These are phyloP conservation scores for Rafetus swinhoei DNA, from an alignment of 2,113 vertebrate genomes.

Conservation along the genomic window DNA sequence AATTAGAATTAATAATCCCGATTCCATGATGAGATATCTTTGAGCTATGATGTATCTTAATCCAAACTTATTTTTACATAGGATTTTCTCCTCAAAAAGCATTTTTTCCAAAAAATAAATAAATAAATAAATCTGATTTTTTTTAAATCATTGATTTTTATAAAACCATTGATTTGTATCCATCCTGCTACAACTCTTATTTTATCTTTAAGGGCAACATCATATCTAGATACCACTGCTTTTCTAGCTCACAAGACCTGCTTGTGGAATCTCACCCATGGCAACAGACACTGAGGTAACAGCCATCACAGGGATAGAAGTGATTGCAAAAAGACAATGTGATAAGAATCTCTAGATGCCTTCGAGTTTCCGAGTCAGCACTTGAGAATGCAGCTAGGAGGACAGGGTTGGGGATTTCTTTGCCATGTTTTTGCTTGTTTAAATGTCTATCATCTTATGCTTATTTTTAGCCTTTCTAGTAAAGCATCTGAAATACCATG, in stretches of 20 bases:
- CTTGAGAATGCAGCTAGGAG: not conserved
- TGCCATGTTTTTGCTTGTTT: not conserved
- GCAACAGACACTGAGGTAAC: not conserved
- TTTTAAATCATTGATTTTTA: too few species aligned
- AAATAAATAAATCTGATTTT: too few species aligned
- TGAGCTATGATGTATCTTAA: too few species aligned
- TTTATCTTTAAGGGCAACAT: not conserved
- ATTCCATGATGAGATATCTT: too few species aligned
- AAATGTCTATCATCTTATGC: not conserved
- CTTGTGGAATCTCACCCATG: not conserved
- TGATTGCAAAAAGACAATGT: not conserved
- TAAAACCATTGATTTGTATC: too few species aligned
- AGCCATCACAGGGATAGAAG: not conserved
- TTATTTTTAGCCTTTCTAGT: not conserved
- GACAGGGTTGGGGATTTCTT: not conserved
- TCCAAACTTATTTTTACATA: too few species aligned
- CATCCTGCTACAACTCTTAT: not conserved
- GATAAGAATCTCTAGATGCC: not conserved
- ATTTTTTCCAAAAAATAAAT: too few species aligned
- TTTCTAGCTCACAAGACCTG: not conserved
- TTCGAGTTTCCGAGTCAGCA: not conserved
- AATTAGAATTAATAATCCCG: too few species aligned
- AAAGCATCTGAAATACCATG: not conserved
- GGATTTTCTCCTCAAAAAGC: too few species aligned
- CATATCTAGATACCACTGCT: not conserved